phyloP scores from a whole-genome alignment of 2,888 invertebrate genomes.

The Aphodius granarius region DNA sequence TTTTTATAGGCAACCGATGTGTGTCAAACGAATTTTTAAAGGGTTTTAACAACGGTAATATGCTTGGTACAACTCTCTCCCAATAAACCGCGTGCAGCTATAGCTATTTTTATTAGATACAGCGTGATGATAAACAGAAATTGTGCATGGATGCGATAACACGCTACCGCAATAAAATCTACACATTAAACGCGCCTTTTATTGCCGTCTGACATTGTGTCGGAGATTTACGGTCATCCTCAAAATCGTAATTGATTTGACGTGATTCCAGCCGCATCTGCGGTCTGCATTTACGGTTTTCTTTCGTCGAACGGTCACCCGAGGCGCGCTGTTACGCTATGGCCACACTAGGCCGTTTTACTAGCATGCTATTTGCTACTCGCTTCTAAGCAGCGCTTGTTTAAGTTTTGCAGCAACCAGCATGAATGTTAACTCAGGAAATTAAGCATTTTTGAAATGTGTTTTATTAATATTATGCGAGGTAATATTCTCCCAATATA shows the following conservation, averaged over 20 bases:
- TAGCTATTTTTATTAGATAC: not conserved
- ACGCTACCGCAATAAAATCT: constrained; percentile 10
- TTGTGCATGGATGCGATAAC: constrained; percentile 5
- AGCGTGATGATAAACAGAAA: constrained; percentile 9
- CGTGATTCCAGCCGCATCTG: constrained; percentile 6
- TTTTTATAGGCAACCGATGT: not conserved
- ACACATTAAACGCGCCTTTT: constrained; percentile 6
- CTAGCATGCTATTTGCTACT: too few species aligned
- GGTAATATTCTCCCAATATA: too few species aligned
- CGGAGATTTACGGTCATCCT: constrained; percentile 6
- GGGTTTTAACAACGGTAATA: not conserved
- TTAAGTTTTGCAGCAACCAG: too few species aligned
- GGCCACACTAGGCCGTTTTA: too few species aligned
- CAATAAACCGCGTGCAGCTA: not conserved
- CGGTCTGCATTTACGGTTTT: too few species aligned
- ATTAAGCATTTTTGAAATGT: too few species aligned
- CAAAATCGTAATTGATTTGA: constrained; percentile 12
- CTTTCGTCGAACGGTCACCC: too few species aligned
- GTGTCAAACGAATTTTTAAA: not conserved
- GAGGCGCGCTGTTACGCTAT: too few species aligned
- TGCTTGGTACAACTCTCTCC: not conserved
- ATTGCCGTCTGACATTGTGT: constrained; percentile 8
- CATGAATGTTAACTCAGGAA: too few species aligned
- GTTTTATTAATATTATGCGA: too few species aligned
- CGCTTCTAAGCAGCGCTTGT: too few species aligned